These are phyloP conservation scores for Zaprionus nigranus DNA, from an alignment of 1,140 invertebrate genomes.

Conservation along the genomic window DNA sequence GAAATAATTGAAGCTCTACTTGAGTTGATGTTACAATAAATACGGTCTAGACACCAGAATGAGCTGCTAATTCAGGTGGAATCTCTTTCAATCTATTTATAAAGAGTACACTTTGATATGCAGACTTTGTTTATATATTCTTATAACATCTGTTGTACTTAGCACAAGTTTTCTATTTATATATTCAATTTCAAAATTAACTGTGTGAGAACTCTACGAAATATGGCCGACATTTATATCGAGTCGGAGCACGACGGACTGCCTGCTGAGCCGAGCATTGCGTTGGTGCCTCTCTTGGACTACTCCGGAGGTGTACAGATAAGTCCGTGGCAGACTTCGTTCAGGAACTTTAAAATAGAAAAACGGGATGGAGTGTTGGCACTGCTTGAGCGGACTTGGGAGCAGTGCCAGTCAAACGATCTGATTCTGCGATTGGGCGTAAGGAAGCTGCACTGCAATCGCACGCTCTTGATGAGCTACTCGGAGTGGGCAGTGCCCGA, in stretches of 20 bases:
- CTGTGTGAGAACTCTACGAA: background rate
- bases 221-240: background rate
- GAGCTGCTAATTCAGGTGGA: background rate
- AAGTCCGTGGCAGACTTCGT: background rate
- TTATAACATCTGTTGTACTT: background rate
- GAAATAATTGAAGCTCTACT: background rate
- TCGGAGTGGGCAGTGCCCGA: background rate
- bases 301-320: conserved; percentile 23
- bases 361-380: conserved; percentile 9
- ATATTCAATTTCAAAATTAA: conserved; percentile 19
- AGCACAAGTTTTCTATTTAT: background rate
- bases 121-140: too few relatives aligned
- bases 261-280: conserved; percentile 29
- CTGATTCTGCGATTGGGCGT: conserved; percentile 30
- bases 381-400: conserved; percentile 18
- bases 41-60: background rate
- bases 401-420: background rate
- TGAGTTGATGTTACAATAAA: background rate
- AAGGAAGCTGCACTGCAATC: conserved; percentile 26
- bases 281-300: conserved; percentile 3
- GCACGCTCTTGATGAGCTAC: conserved; percentile 30
- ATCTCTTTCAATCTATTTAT: too few relatives aligned
- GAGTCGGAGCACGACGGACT: background rate
- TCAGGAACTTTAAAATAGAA: background rate
- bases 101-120: too few relatives aligned